phyloP scores from a whole-genome alignment of 2,888 invertebrate species.

The Drosophila barbarae region DNA sequence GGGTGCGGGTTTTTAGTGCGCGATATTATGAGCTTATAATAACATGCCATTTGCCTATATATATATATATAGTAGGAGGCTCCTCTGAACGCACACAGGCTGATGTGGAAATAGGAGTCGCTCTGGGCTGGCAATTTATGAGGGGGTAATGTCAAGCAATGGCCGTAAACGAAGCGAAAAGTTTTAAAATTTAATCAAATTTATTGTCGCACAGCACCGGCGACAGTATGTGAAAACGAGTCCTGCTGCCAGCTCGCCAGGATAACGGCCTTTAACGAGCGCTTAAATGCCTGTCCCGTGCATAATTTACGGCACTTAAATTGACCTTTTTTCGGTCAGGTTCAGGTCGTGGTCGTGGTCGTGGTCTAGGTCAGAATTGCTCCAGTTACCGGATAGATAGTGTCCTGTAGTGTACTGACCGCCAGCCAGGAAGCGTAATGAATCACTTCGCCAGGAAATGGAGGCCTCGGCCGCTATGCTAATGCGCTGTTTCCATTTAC shows the following conservation, averaged over 20 bases:
- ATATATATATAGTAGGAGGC: background rate
- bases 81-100: no score
- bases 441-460: constrained; percentile 9
- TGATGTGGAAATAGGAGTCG: no score
- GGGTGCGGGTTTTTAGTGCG: constrained; percentile 1
- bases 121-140: constrained; percentile 48
- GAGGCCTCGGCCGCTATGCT: constrained; percentile 23
- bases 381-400: background rate
- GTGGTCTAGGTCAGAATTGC: background rate
- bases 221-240: constrained; percentile 40
- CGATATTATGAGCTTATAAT: constrained; percentile 25
- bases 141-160: constrained; percentile 38
- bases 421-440: constrained; percentile 10
- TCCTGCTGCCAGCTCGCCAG: constrained; percentile 1
- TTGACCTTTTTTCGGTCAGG: constrained; percentile 53
- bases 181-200: constrained; percentile 52
- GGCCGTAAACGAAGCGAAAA: constrained; percentile 32
- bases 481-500: constrained; percentile 43
- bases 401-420: background rate
- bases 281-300: constrained; percentile 54
- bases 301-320: constrained; percentile 58
- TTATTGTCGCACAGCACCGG: constrained; percentile 50
- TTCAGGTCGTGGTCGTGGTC: background rate
- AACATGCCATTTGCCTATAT: constrained; percentile 7
- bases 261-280: constrained; percentile 52